Base-by-base conservation (phyloP, 2,113 vertebrate species). In the Rhynchomys soricoides region DNA sequence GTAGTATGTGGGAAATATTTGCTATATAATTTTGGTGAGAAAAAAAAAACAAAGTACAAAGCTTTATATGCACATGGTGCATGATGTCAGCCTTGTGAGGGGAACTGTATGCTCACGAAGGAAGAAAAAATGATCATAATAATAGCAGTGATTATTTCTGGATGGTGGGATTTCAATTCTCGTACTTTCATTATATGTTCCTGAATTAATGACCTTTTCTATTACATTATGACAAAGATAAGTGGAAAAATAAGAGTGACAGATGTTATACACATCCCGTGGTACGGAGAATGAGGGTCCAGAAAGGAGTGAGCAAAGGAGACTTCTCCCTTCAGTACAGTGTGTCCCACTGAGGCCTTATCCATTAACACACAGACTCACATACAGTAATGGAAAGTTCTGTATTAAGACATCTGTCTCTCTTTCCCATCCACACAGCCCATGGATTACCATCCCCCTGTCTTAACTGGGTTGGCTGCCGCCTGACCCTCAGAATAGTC, bases 201-300 rank as follows among this genome's bases (percentile, higher is more conserved):
- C 91, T 45, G 17, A 78, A 77, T 77, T 37, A 70, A 43, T 74
- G 81, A 83, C 17, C 5, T 73, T 95, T 96, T 85, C 62, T 7
- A 86, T 93, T 81, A 64, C 16, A 70, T 93, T 93, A 82, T 43
- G 86, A 71, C 68, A 45, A 88, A 81, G n/a, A 77, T 83, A 94
- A 48, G 3, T 92, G 59, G 21, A 68, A 79, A 71, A 90, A 82
- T 59, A 89, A 93, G 13, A 81, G 19, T 89, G 40, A 22, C 7
- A 81, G 48, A 45, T 3, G 2, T 75, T 77, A 48, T 0, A 48
- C 2, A 55, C 7, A 70, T 55, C 40, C 75, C 55, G 12, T 77
- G 55, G 15, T 77, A 74, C 40, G 75, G 48, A 83, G 22, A 70
- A 21, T 29, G n/a, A 94, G 21, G 12, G 34, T 87, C 37, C 48